Base-by-base conservation (phyloP, 2,797 vertebrate species). In the Cyclura pinguis region DNA sequence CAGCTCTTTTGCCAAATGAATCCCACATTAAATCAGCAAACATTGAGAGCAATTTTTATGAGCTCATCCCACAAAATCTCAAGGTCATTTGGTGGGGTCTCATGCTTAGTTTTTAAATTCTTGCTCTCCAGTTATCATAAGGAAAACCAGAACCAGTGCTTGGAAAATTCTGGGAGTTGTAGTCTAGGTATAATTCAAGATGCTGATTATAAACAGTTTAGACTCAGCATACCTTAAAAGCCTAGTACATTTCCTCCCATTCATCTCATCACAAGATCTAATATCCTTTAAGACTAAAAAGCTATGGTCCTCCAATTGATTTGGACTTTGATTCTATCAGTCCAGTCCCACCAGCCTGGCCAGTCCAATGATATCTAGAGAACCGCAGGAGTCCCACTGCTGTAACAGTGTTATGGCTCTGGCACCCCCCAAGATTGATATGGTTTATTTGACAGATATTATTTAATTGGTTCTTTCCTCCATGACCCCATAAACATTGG, bases 11-110 rank as follows among this genome's bases (percentile, higher is more conserved):
- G 67, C 89, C 91, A 93, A 93, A 64, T 64, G 20, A 69, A 32
- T 69, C 67, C 67, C 67, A 32, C 77, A n/a, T 67, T 88, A 80
- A 93, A 52, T 9, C 42, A 32, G 67, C 42, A 95, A 93, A 92
- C 94, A 88, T 94, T 94, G 94, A 90, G 83, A 89, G 72, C 85
- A 92, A 72, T 74, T 52, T 85, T 84, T 86, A 20, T 86, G 88
- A 42, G 1, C 16, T 81, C 32, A 8, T 24, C 8, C 81, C 12
- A 78, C 20, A 32, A 88, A 88, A 72, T 8, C 20, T 77, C 72
- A 52, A 89, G 81, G 22, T 52, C 73, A 64, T 57, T 84, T 62
- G 10, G 47, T 18, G 4, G 77, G 62, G 74, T 62, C 13, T 50
- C 72, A 67, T 32, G 12, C n/a, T 83, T 16, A 27, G 27, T 14